A percentile compares a stretch with the other conserved stretches of the same genome.
phyloP scores from a whole-genome alignment of 2,888 invertebrate genomes.

The Chromoteleia sp. region DNA sequence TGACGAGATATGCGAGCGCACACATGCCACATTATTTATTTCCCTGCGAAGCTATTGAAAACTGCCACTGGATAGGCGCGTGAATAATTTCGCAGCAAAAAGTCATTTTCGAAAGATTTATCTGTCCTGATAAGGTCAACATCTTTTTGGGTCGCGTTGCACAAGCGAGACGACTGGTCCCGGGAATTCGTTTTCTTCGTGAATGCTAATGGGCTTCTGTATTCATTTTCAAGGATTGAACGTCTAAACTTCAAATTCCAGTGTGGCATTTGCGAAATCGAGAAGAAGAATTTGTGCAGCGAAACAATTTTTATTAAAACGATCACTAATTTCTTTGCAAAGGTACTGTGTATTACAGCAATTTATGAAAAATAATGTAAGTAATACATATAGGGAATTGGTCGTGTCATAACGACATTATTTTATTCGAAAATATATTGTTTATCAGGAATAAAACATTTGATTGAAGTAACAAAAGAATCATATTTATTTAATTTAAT shows the following conservation, averaged over 20 bases:
- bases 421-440: too few relatives aligned
- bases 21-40: constrained; percentile 62
- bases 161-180: constrained; percentile 16
- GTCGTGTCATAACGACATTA: too few relatives aligned
- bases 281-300: too few relatives aligned
- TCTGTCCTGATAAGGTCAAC: constrained; percentile 59
- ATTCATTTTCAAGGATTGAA: constrained; percentile 26
- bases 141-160: constrained; percentile 45
- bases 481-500: too few relatives aligned
- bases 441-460: too few relatives aligned
- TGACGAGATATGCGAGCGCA: constrained; percentile 40
- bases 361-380: too few relatives aligned
- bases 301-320: too few relatives aligned
- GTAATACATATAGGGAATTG: too few relatives aligned
- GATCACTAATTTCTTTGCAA: too few relatives aligned
- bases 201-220: constrained; percentile 42
- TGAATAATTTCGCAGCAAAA: constrained; percentile 64
- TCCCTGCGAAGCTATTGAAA: constrained; percentile 63
- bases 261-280: constrained; percentile 8
- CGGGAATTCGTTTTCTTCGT: constrained; percentile 22
- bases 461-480: too few relatives aligned
- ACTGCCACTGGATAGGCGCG: constrained; percentile 68
- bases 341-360: too few relatives aligned
- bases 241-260: constrained; percentile 11
- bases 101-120: constrained; percentile 63